Conservation (phyloP, 2,113 vertebrate genomes). For the Deroptyus accipitrinus region DNA sequence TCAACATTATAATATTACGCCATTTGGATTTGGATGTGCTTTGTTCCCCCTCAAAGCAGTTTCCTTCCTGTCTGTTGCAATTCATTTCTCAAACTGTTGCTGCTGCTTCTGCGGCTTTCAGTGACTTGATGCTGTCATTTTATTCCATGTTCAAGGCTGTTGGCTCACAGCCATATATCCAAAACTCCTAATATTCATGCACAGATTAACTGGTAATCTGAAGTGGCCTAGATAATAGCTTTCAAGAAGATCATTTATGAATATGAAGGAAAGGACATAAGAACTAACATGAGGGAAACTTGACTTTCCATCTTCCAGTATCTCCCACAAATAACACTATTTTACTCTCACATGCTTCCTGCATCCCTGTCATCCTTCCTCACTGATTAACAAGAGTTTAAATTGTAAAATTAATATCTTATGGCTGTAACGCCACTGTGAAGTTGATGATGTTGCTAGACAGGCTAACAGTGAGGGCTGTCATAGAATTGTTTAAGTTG, state of each 20-base stretch:
- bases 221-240: background rate
- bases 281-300: background rate
- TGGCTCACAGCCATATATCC: constrained; percentile 30
- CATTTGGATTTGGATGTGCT: background rate
- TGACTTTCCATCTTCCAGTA: background rate
- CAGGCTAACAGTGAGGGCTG: background rate
- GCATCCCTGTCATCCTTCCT: background rate
- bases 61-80: constrained; percentile 45
- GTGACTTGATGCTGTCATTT: background rate
- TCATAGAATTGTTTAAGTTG: background rate
- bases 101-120: constrained; percentile 15
- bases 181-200: background rate
- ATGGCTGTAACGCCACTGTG: background rate
- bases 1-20: constrained; percentile 21
- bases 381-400: background rate
- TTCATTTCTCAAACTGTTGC: constrained; percentile 42
- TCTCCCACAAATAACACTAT: background rate
- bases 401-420: background rate
- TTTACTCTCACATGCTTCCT: background rate
- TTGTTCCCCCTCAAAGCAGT: background rate
- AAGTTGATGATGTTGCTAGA: background rate
- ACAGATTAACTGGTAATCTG: background rate
- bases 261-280: background rate
- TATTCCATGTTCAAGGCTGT: constrained; percentile 47
- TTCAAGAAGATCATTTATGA: background rate